Evolutionary conservation across 1,140 invertebrate species (phyloP), one percentile per base, ranked within the genome.

Genomic region (Eubasilissa regina): DNA sequence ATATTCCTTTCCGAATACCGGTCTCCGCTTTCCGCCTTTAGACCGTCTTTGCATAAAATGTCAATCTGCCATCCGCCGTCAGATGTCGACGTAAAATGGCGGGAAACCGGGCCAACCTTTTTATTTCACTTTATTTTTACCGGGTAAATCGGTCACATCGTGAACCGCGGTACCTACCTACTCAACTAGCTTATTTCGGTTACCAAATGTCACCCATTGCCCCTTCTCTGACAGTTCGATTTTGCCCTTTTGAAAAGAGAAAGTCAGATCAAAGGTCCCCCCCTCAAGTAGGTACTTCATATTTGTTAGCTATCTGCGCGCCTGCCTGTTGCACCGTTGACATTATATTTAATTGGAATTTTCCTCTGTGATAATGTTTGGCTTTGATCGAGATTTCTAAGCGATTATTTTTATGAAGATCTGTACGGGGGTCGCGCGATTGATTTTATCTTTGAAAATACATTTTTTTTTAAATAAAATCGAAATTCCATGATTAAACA

Each of bases 21-120:
- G 25, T 35, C 25, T 35, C 25, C 1, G n/a, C 25, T 62, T 25
- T 25, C 35, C 44, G 35, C 64, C 43, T 44, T 45, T 17, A 45
- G 64, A 68, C 64, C 64, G 44, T 44, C 64, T 68, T 68, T 45
- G 64, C 64, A 68, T 68, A 68, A 68, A 68, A 68, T 45, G 64
- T 68, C 64, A 68, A 68, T 64, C 21, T 51, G 25, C 64, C 64
- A 68, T 47, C 64, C 15, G 44, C 64, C 64, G 64, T 68, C 64
- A 68, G 64, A 45, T 68, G 7, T 44, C 43, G n/a, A 15, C 48
- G 48, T 44, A 68, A 68, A 68, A 68, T 68, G 64, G 64, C 64
- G 64, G 64, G 9, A 45, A 64, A 68, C 64, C 64, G 35, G 64
- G 43, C n/a, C n/a, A 64, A 68, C 64, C 64, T 68, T 68, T 68